Evolutionary conservation across 1,140 invertebrate species (phyloP).

Genomic region (Danaus melanippus): DNA sequence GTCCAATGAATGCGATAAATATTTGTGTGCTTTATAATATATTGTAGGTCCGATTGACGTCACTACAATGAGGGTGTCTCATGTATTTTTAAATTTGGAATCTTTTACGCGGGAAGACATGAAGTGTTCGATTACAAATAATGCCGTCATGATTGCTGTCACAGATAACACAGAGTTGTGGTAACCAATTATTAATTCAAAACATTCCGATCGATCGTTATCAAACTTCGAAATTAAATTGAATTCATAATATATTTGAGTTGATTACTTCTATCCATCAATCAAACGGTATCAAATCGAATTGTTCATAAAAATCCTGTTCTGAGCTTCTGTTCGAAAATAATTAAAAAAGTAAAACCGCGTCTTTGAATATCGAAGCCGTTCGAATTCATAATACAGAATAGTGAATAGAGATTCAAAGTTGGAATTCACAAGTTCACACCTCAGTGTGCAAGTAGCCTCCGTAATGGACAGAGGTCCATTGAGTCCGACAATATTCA

Average conservation of each 20-base stretch:
- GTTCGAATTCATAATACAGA: constrained; percentile 13
- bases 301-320: no score
- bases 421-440: constrained; percentile 21
- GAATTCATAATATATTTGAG: no score
- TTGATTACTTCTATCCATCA: no score
- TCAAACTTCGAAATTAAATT: no score
- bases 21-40: constrained; percentile 42
- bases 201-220: no score
- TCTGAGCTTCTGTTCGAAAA: no score
- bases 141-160: constrained; percentile 33
- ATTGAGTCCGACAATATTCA: constrained; percentile 33
- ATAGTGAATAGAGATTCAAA: constrained; percentile 19
- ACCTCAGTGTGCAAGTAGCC: constrained; percentile 22
- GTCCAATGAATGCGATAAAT: constrained; percentile 17
- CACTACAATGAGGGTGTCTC: constrained; percentile 57
- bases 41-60: constrained; percentile 59
- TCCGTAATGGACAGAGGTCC: constrained; percentile 25
- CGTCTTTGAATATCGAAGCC: constrained; percentile 10
- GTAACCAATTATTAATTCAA: no score
- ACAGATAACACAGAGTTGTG: constrained; percentile 8
- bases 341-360: constrained; percentile 2
- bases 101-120: constrained; percentile 42
- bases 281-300: no score
- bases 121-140: constrained; percentile 49
- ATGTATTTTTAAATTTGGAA: constrained; percentile 53